These are phyloP conservation scores for Dynastes maya DNA, from an alignment of 2,888 invertebrate genomes.

Conservation along the genomic window DNA sequence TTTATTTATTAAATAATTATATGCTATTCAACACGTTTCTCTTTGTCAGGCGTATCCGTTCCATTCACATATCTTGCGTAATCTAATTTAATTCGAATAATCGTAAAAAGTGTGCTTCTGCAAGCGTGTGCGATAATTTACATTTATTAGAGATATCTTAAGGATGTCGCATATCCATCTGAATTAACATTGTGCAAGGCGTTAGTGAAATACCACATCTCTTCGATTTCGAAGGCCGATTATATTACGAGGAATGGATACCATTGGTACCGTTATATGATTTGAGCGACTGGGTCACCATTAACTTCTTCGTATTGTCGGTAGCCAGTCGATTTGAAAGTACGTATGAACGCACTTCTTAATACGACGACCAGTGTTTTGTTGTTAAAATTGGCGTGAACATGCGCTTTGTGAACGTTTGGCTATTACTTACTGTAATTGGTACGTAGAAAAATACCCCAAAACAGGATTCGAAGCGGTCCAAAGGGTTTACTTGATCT, in stretches of 20 bases:
- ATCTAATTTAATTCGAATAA: no score
- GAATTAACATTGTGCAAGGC: slow-evolving; percentile 26
- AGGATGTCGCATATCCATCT: slow-evolving; percentile 10
- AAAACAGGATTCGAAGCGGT: not conserved
- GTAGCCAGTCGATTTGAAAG: slow-evolving; percentile 55
- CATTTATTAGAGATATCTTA: slow-evolving; percentile 9
- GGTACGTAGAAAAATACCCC: slow-evolving; percentile 52
- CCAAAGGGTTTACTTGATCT: not conserved
- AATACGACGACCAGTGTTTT: slow-evolving; percentile 43
- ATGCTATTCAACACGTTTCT: no score
- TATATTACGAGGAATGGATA: slow-evolving; percentile 8
- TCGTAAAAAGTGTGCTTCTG: no score
- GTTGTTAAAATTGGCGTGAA: slow-evolving; percentile 41
- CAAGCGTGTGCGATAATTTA: not conserved
- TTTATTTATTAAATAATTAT: no score
- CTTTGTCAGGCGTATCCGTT: no score
- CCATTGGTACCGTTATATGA: slow-evolving; percentile 54
- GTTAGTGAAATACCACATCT: slow-evolving; percentile 16
- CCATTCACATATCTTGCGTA: no score
- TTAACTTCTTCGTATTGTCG: slow-evolving; percentile 50
- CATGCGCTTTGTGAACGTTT: slow-evolving; percentile 54
- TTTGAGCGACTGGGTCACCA: slow-evolving; percentile 57
- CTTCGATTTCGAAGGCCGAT: slow-evolving; percentile 28
- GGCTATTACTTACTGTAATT: slow-evolving; percentile 53
- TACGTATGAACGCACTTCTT: slow-evolving; percentile 50